Evolutionary conservation across 2,888 invertebrate species (phyloP).

Genomic region (Apamea sordens): DNA sequence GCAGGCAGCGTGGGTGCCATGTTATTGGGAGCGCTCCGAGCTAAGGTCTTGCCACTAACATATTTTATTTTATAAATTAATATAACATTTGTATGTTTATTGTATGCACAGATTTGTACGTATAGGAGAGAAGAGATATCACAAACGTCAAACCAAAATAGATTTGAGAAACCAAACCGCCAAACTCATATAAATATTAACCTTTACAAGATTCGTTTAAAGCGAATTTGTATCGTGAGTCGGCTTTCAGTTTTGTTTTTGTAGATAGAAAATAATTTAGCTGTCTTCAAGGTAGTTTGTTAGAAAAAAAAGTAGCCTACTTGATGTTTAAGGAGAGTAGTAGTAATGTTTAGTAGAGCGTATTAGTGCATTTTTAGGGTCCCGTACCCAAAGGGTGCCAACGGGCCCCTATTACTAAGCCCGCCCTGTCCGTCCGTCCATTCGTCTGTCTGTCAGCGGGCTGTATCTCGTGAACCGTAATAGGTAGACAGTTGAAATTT

Average conservation of each 20-base stretch:
- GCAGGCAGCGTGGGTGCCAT: constrained; percentile 65
- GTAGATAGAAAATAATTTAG: background rate
- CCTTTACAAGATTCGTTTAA: constrained; percentile 27
- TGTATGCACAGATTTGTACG: constrained; percentile 23
- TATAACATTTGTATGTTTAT: constrained; percentile 8
- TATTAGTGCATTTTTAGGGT: background rate
- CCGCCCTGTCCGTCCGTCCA: too few relatives aligned
- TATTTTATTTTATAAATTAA: constrained; percentile 10
- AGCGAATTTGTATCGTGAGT: constrained; percentile 37
- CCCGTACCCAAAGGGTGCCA: too few relatives aligned
- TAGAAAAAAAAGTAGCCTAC: constrained; percentile 4
- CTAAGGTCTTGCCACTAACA: constrained; percentile 75
- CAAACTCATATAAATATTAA: constrained; percentile 20
- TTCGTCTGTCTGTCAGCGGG: too few relatives aligned
- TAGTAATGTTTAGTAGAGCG: too few relatives aligned
- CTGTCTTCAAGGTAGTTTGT: background rate
- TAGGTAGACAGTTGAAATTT: too few relatives aligned
- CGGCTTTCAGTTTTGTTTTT: constrained; percentile 2
- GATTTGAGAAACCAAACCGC: background rate
- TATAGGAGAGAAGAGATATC: constrained; percentile 15
- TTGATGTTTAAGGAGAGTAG: background rate
- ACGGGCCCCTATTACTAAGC: too few relatives aligned
- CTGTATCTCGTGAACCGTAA: too few relatives aligned
- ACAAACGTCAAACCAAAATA: constrained; percentile 24
- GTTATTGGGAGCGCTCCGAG: constrained; percentile 75